phyloP scores from a whole-genome alignment of 2,797 vertebrate genomes.

The Cirrhinus mrigala region DNA sequence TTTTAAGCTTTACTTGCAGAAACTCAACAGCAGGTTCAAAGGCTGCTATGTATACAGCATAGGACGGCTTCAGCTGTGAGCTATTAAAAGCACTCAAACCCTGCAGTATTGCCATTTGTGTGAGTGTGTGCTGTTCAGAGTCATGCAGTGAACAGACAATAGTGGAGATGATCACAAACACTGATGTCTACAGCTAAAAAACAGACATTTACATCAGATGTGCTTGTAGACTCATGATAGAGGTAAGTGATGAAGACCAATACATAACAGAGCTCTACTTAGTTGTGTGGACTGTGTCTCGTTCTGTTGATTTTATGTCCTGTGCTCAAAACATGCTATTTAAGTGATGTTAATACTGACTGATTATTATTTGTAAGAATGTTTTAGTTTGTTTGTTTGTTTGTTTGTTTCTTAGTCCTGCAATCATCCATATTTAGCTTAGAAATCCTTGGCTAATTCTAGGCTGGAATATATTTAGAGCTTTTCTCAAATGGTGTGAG shows the following conservation, averaged over 20 bases:
- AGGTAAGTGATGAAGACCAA: slow-evolving; percentile 38
- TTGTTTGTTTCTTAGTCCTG: neutral
- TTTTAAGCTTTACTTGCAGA: neutral
- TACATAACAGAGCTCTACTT: neutral
- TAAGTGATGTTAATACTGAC: neutral
- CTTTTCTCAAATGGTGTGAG: slow-evolving; percentile 53
- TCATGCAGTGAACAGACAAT: slow-evolving; percentile 52
- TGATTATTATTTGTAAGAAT: neutral
- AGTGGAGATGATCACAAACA: slow-evolving; percentile 11
- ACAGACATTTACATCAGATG: slow-evolving; percentile 19
- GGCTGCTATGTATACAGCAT: slow-evolving; percentile 69
- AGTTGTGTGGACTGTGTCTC: neutral
- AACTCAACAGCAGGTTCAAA: slow-evolving; percentile 39
- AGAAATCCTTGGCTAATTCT: slow-evolving; percentile 62
- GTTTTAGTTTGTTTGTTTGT: neutral
- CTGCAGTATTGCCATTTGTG: slow-evolving; percentile 58
- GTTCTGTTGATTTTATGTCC: neutral
- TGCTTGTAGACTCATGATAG: neutral
- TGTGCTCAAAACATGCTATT: neutral
- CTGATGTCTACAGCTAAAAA: neutral
- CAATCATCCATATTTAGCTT: slow-evolving; percentile 14
- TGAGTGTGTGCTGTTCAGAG: slow-evolving; percentile 46
- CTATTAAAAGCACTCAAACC: slow-evolving; percentile 80
- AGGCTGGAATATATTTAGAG: slow-evolving; percentile 74
- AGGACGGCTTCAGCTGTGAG: slow-evolving; percentile 76